These are phyloP conservation scores for Drosophila parvula DNA, from an alignment of 1,140 invertebrate species.

Conservation along the genomic window DNA sequence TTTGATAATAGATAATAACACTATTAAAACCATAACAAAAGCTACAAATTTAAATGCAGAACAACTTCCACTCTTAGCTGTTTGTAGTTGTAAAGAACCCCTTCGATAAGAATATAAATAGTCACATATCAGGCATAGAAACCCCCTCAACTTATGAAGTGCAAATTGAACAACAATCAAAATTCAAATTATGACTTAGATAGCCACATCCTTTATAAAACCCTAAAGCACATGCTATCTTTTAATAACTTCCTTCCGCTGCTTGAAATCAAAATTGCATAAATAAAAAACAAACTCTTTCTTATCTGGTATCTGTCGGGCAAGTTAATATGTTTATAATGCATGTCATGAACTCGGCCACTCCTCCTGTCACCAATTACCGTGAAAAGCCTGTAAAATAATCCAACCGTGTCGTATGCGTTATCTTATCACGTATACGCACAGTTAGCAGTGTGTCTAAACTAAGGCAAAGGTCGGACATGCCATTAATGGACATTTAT, in stretches of 20 bases:
- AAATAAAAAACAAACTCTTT: conserved; percentile 1
- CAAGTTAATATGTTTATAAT: conserved; percentile 16
- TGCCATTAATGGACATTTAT: conserved; percentile 23
- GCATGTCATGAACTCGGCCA: conserved; percentile 7
- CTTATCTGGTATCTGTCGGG: conserved; percentile 4
- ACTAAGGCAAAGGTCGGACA: conserved; percentile 31
- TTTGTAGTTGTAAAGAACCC: too few relatives aligned
- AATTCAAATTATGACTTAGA: neutral
- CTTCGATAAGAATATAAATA: neutral
- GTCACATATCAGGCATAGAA: neutral
- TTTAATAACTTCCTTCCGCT: conserved; percentile 19
- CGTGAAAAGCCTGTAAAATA: conserved; percentile 39
- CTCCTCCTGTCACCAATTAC: conserved; percentile 18
- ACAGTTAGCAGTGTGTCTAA: conserved; percentile 1
- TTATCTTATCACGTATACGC: conserved; percentile 65
- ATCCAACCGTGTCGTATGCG: neutral
- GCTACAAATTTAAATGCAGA: too few relatives aligned
- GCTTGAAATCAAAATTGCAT: neutral
- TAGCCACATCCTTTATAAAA: conserved; percentile 28
- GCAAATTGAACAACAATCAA: too few relatives aligned
- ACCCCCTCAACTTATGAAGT: neutral
- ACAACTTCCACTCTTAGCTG: too few relatives aligned
- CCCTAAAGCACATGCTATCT: neutral
- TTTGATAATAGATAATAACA: neutral
- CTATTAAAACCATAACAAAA: neutral